A percentile compares a stretch with the other conserved stretches of the same genome.
Evolutionary conservation across 2,888 invertebrate genomes (phyloP).

Genomic region (Caenorhabditis auriculariae): DNA sequence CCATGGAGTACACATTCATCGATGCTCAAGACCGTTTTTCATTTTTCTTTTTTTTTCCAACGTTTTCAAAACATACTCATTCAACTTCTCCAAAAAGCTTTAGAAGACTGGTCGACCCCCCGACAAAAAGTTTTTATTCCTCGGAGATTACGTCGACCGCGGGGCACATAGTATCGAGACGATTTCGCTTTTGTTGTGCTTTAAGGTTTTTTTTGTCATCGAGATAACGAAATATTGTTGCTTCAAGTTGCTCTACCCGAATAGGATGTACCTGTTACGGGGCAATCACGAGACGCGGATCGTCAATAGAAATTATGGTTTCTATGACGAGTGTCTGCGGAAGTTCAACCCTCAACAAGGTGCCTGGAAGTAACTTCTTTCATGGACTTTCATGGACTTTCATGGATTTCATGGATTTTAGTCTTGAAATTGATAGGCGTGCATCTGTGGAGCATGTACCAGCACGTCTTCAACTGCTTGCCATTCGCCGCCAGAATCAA

Average conservation of each 20-base stretch:
- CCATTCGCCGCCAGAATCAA: conserved; percentile 67
- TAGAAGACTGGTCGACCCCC: not conserved
- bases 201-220: conserved; percentile 78
- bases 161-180: conserved; percentile 81
- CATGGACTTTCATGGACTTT: not conserved
- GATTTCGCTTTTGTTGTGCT: conserved; percentile 74
- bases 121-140: conserved; percentile 74
- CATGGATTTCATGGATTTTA: not conserved
- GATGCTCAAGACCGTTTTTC: too few relatives aligned
- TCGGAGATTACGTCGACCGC: conserved; percentile 95
- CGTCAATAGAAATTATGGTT: conserved; percentile 35
- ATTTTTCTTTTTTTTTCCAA: not conserved
- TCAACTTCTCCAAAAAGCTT: not conserved
- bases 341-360: conserved; percentile 1
- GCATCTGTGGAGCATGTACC: conserved; percentile 29
- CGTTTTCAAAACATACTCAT: not conserved
- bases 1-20: too few relatives aligned
- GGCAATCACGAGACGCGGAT: conserved; percentile 43
- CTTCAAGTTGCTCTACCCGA: conserved; percentile 31
- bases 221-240: not conserved
- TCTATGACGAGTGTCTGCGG: conserved; percentile 33
- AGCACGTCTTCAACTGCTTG: conserved; percentile 67
- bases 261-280: conserved; percentile 28
- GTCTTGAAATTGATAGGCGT: conserved; percentile 8
- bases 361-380: not conserved